Percentiles rank a stretch among this genome's conserved stretches.
Evolutionary conservation across 1,140 invertebrate species (phyloP).

Genomic region (Drosophila sproati): DNA sequence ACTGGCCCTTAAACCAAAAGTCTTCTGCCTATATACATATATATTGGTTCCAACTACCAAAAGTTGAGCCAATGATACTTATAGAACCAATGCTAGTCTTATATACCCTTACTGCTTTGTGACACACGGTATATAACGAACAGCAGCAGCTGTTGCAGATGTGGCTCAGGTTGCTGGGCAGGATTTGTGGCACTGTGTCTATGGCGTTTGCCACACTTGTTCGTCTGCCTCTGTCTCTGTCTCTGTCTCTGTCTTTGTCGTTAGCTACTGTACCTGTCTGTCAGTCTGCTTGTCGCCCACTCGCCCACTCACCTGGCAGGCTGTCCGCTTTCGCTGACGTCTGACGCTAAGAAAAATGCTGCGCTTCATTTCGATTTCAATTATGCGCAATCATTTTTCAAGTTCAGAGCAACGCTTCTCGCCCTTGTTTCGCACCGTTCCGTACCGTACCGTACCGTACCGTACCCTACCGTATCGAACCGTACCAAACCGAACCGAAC

Average conservation of each 20-base stretch:
- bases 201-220: constrained; percentile 4
- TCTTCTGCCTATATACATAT: too few species aligned
- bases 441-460: neutral
- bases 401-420: constrained; percentile 48
- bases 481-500: neutral
- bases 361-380: constrained; percentile 79
- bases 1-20: too few species aligned
- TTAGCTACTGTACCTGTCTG: neutral
- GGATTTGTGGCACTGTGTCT: constrained; percentile 22
- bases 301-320: neutral
- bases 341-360: constrained; percentile 64
- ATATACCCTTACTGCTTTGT: neutral
- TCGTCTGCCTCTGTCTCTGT: too few species aligned
- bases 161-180: constrained; percentile 30
- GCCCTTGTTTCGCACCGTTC: neutral
- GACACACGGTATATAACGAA: constrained; percentile 30
- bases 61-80: neutral
- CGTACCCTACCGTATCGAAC: neutral
- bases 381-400: constrained; percentile 82
- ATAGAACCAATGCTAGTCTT: neutral
- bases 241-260: neutral
- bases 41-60: too few species aligned
- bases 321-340: constrained; percentile 7
- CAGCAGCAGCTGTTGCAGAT: constrained; percentile 41
- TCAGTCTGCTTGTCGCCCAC: neutral